Conservation (phyloP, 2,888 invertebrate species). For the Digitonthophagus gazella region DNA sequence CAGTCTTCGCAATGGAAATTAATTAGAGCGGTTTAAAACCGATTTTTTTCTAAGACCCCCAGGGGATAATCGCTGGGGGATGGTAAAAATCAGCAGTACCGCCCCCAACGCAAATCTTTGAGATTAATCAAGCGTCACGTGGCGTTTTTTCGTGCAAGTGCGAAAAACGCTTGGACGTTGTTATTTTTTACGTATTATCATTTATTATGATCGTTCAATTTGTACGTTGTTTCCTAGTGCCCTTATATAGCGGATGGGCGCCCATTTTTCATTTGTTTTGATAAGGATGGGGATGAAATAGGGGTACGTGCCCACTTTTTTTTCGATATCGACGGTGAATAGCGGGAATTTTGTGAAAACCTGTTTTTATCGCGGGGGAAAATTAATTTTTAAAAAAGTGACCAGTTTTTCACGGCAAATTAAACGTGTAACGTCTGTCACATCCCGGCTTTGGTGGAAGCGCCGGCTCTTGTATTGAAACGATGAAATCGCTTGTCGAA, state of each 20-base stretch:
- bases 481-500: not conserved
- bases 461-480: not conserved
- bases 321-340: not conserved
- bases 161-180: conserved; percentile 5
- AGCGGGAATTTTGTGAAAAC: not conserved
- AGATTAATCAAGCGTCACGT: conserved; percentile 15
- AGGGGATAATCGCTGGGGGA: not conserved
- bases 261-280: conserved; percentile 14
- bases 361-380: not conserved
- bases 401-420: not conserved
- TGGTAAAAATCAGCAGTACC: conserved; percentile 10
- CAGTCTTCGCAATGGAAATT: conserved; percentile 4
- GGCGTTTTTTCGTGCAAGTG: not conserved
- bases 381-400: not conserved
- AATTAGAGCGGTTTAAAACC: conserved; percentile 1
- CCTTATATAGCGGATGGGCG: not conserved
- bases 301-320: not conserved
- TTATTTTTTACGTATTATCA: conserved; percentile 11
- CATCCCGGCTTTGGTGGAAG: not conserved
- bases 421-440: not conserved
- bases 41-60: not conserved
- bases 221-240: conserved; percentile 8
- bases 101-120: not conserved
- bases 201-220: conserved; percentile 17
- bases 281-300: conserved; percentile 1